These are phyloP conservation scores for Phalacrocorax pelagicus DNA, from an alignment of 2,113 vertebrate genomes.

Conservation along the genomic window DNA sequence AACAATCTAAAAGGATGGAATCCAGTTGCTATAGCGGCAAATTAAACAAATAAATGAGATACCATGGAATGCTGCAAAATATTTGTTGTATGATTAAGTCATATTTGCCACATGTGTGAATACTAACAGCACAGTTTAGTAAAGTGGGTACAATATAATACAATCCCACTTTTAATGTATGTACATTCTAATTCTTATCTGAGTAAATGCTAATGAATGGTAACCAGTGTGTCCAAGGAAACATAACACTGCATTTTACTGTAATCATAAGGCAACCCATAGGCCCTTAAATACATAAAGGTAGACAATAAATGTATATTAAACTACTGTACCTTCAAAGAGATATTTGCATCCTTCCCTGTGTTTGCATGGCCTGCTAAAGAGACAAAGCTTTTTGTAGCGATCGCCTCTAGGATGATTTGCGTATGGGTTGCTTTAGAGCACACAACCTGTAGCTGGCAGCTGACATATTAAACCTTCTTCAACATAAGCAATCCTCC, in stretches of 20 bases:
- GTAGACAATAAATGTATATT: not conserved
- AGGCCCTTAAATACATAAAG: not conserved
- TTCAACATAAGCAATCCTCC: not conserved
- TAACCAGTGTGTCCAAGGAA: not conserved
- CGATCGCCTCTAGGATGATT: not conserved
- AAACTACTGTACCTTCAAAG: not conserved
- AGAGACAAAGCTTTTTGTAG: not conserved
- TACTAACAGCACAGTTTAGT: conserved; percentile 64
- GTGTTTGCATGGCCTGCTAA: not conserved
- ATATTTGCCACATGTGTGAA: conserved; percentile 78
- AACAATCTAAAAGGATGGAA: conserved; percentile 68
- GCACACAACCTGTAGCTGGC: not conserved
- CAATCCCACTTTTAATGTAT: not conserved
- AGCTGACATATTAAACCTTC: not conserved
- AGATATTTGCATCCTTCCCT: not conserved
- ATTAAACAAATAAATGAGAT: conserved; percentile 88
- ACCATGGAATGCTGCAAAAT: conserved; percentile 83
- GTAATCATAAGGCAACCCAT: not conserved
- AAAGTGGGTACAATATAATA: conserved; percentile 12
- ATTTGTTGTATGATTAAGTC: conserved; percentile 83
- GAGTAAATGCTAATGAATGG: not conserved
- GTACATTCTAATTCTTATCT: not conserved
- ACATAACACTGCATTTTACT: not conserved
- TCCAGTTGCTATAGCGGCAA: conserved; percentile 81
- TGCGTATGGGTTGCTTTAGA: not conserved